phyloP scores from a whole-genome alignment of 2,888 invertebrate genomes.

The Seira sanloemensis region DNA sequence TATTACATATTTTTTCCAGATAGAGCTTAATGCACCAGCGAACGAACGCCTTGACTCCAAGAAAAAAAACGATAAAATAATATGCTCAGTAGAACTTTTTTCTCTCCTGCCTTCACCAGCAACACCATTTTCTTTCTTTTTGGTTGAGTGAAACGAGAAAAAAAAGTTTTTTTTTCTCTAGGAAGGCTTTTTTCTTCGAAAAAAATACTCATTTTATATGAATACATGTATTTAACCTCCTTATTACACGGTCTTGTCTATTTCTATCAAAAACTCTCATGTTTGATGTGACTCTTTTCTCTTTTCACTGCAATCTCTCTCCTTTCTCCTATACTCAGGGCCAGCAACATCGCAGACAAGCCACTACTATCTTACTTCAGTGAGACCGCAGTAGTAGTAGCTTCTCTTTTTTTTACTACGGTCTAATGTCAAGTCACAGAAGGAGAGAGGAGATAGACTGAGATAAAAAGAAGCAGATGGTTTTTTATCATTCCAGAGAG shows the following conservation, averaged over 20 bases:
- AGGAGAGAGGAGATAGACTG: constrained; percentile 34
- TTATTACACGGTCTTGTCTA: constrained; percentile 8
- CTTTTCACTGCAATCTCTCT: constrained; percentile 13
- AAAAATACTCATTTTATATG: no score
- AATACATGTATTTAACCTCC: constrained; percentile 1
- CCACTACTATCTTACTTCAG: no score
- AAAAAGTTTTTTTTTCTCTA: constrained; percentile 45
- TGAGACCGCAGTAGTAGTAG: background rate
- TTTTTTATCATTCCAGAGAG: constrained; percentile 62
- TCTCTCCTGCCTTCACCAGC: constrained; percentile 20
- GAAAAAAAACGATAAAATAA: constrained; percentile 19
- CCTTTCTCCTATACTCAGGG: constrained; percentile 1
- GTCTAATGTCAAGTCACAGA: constrained; percentile 54
- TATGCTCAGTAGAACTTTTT: constrained; percentile 14
- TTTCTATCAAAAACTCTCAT: constrained; percentile 6
- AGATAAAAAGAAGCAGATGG: constrained; percentile 62
- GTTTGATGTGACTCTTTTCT: constrained; percentile 27
- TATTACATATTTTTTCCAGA: constrained; percentile 20
- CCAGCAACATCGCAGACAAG: background rate
- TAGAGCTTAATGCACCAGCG: constrained; percentile 20
- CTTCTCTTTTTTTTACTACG: background rate
- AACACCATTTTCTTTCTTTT: constrained; percentile 3
- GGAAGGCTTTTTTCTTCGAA: no score
- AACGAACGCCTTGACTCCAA: constrained; percentile 17
- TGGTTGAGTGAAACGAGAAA: constrained; percentile 38